These are phyloP conservation scores for Aspidapion aeneum DNA, from an alignment of 2,888 invertebrate species.

Conservation along the genomic window DNA sequence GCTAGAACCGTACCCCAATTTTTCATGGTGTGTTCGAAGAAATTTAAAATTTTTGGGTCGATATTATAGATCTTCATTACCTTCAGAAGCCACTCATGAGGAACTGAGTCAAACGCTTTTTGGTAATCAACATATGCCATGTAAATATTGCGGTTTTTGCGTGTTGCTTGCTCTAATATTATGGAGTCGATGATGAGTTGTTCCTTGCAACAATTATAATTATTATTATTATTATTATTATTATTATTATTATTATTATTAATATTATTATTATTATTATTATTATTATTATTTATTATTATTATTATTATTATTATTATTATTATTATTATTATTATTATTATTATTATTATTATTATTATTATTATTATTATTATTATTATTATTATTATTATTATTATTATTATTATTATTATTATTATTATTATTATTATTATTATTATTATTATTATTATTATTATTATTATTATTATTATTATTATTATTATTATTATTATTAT, in stretches of 20 bases:
- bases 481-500: too few relatives aligned
- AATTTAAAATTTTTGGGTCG: neutral
- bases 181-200: neutral
- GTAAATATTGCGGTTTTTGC: neutral
- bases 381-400: neutral
- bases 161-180: slow-evolving; percentile 1
- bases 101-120: slow-evolving; percentile 8
- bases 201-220: neutral
- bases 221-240: too few relatives aligned
- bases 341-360: neutral
- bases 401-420: too few relatives aligned
- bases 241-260: too few relatives aligned
- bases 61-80: neutral
- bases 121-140: slow-evolving; percentile 6
- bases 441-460: too few relatives aligned
- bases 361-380: neutral
- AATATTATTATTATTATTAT: too few relatives aligned
- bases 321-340: too few relatives aligned
- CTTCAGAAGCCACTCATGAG: slow-evolving; percentile 4
- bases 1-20: neutral
- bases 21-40: neutral
- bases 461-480: too few relatives aligned
- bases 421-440: too few relatives aligned
- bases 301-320: too few relatives aligned
- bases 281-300: too few relatives aligned